These are phyloP conservation scores for Hybos culiciformis DNA, from an alignment of 2,888 invertebrate genomes.

Conservation along the genomic window DNA sequence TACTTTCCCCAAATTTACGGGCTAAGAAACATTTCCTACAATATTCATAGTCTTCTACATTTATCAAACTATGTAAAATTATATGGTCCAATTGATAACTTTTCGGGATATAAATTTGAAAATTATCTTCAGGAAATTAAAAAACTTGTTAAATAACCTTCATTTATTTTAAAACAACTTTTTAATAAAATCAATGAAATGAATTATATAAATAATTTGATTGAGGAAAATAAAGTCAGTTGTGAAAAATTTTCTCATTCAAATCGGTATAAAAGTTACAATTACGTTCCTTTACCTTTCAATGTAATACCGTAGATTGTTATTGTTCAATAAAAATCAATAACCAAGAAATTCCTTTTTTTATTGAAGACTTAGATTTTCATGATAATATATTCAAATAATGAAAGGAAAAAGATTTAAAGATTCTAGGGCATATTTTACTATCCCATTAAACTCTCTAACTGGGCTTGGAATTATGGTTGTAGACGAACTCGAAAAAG, in stretches of 20 bases:
- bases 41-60: background rate
- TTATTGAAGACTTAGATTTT: too few relatives aligned
- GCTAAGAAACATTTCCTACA: background rate
- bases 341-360: background rate
- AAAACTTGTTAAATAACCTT: too few relatives aligned
- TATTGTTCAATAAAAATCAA: background rate
- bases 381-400: background rate
- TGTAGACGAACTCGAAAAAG: too few relatives aligned
- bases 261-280: too few relatives aligned
- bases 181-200: background rate
- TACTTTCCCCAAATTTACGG: too few relatives aligned
- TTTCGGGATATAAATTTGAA: background rate
- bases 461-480: too few relatives aligned
- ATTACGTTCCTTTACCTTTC: too few relatives aligned
- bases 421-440: background rate
- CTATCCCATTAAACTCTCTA: background rate
- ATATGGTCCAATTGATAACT: constrained; percentile 1
- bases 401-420: background rate
- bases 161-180: background rate
- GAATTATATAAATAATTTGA: too few relatives aligned
- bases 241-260: too few relatives aligned
- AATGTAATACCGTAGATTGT: too few relatives aligned
- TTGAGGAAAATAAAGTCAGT: too few relatives aligned
- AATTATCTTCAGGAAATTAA: background rate
- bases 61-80: background rate